phyloP scores from a whole-genome alignment of 2,888 invertebrate genomes.

The Agelastica alni region DNA sequence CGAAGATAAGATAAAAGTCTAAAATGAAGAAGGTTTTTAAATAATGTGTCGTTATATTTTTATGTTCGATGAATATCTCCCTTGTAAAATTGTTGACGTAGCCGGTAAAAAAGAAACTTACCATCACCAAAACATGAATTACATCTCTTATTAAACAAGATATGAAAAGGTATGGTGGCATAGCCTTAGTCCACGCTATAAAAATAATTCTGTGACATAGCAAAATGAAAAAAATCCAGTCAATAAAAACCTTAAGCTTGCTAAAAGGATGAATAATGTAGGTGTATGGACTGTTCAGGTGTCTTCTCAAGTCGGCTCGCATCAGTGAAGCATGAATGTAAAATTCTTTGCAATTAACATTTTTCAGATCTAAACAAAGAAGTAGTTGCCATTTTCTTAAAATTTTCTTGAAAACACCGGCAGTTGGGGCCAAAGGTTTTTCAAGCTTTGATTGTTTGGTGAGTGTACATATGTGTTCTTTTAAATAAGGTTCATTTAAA shows the following conservation, averaged over 20 bases:
- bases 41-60: slow-evolving; percentile 6
- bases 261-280: slow-evolving; percentile 32
- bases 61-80: slow-evolving; percentile 15
- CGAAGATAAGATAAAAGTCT: slow-evolving; percentile 9
- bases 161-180: neutral
- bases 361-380: no score
- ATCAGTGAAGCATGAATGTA: no score
- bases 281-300: slow-evolving; percentile 14
- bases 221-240: slow-evolving; percentile 4
- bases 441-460: no score
- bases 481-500: no score
- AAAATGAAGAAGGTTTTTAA: slow-evolving; percentile 18
- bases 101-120: slow-evolving; percentile 17
- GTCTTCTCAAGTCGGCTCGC: slow-evolving; percentile 22
- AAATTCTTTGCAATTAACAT: no score
- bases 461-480: no score
- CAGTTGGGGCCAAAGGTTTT: no score
- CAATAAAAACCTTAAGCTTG: slow-evolving; percentile 11
- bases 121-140: slow-evolving; percentile 2
- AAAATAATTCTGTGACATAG: slow-evolving; percentile 1
- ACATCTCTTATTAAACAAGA: neutral
- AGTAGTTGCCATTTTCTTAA: no score
- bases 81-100: slow-evolving; percentile 10
- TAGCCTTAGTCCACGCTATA: neutral
- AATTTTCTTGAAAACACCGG: no score